Evolutionary conservation across 64 coral and sea anemone genomes (phyloP).

Genomic region (Actinia equina): DNA sequence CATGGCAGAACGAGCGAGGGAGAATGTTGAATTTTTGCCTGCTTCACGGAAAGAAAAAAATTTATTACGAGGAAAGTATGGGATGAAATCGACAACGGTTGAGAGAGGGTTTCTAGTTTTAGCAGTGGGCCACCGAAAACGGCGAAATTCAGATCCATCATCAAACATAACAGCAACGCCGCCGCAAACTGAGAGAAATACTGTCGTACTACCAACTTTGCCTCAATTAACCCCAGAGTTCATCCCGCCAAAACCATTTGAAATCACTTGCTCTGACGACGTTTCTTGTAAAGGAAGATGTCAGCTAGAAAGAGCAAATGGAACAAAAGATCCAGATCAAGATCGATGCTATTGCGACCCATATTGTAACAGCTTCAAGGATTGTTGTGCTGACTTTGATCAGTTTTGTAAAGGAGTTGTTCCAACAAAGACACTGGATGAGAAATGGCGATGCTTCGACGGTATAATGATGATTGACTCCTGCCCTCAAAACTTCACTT

Average conservation of each 20-base stretch:
- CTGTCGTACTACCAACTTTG: neutral
- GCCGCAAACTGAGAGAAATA: neutral
- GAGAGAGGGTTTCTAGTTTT: neutral
- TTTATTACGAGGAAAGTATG: neutral
- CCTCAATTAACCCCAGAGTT: neutral
- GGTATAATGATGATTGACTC: neutral
- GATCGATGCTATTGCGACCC: neutral
- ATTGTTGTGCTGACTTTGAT: conserved; percentile 3
- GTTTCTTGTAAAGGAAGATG: conserved; percentile 2
- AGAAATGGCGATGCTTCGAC: neutral
- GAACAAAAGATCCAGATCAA: neutral
- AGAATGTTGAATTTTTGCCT: neutral
- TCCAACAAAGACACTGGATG: neutral
- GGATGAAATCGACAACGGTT: neutral
- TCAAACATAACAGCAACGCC: neutral
- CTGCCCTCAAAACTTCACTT: neutral
- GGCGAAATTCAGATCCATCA: neutral
- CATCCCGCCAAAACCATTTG: neutral
- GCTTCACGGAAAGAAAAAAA: neutral
- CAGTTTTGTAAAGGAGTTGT: neutral
- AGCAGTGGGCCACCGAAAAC: neutral
- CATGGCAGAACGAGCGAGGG: neutral
- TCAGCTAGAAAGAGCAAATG: neutral
- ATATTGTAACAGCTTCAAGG: neutral
- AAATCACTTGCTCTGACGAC: neutral